Base-by-base conservation (phyloP, 1,140 invertebrate genomes). In the Hydropsyche tenuis region DNA sequence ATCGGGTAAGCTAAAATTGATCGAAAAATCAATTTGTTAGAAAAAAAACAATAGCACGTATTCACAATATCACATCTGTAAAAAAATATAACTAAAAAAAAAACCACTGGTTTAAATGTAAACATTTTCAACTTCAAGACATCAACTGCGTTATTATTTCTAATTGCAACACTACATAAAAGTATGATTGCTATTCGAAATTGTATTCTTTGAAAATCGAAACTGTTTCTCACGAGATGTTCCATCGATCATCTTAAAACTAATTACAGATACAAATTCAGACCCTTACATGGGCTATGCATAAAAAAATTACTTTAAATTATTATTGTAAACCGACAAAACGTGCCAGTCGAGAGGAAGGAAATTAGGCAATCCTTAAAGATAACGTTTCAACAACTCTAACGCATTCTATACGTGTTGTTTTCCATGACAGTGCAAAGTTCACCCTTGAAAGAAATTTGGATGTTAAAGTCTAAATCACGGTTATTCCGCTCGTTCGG, bases 331-430 rank as follows among this genome's bases (percentile, higher is more conserved):
- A 23, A 60, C 16, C 56, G n/a, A 23, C 22, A 23, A 25, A 60
- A 27, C 12, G 12, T 1, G 56, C n/a, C n/a, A n/a, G n/a, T 60
- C n/a, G 45, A 20, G 5, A 11, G 56, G 25, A 9, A 20, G 22
- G 9, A 60, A 60, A 60, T 60, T 60, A 60, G 56, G 56, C 56
- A 23, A 65, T 43, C n/a, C 30, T 37, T 37, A 37, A 4, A 37
- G 30, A 3, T 37, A 37, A 9, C 30, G 9, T 37, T 4, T 37
- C 9, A 37, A 16, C 22, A n/a, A 22, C 22, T 63, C 37, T 92
- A 99, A 85, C 97, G 96, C 98, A 99, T 99, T 80, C 96, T 90
- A 82, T 99, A 99, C 72, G 90, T 89, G 81, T 98, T 97, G 68
- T 89, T 90, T 85, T 98, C 96, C 66, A 92, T 88, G 70, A 98